Conservation (phyloP, 2,797 vertebrate genomes). For the Pogonophryne albipinna region DNA sequence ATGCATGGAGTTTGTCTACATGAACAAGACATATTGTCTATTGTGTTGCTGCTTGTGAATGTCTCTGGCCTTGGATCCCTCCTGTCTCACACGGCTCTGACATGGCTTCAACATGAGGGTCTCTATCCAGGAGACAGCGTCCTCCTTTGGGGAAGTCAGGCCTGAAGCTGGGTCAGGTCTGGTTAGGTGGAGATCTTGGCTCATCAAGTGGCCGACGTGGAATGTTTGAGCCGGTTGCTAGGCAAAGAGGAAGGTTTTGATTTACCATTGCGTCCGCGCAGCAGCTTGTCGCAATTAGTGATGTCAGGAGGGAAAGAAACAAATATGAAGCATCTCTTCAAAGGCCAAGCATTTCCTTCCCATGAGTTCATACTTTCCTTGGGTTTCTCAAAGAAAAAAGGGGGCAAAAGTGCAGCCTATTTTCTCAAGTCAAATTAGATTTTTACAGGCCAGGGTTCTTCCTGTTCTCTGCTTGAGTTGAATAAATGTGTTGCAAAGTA, state of each 20-base stretch:
- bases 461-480: slow-evolving; percentile 29
- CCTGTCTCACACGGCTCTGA: slow-evolving; percentile 46
- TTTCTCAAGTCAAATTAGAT: slow-evolving; percentile 42
- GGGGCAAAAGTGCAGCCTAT: slow-evolving; percentile 74
- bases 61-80: slow-evolving; percentile 47
- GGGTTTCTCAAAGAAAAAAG: slow-evolving; percentile 66
- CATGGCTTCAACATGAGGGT: slow-evolving; percentile 47
- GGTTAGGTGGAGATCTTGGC: slow-evolving; percentile 81
- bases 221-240: slow-evolving; percentile 81
- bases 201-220: slow-evolving; percentile 59
- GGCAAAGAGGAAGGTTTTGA: slow-evolving; percentile 84
- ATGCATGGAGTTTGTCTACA: slow-evolving; percentile 73
- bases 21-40: slow-evolving; percentile 70
- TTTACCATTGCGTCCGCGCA: slow-evolving; percentile 76
- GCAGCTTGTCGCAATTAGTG: slow-evolving; percentile 89
- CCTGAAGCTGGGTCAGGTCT: slow-evolving; percentile 71
- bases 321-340: slow-evolving; percentile 84
- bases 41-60: slow-evolving; percentile 60
- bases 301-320: slow-evolving; percentile 85
- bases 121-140: slow-evolving; percentile 56
- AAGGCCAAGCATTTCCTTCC: slow-evolving; percentile 81
- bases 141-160: slow-evolving; percentile 67
- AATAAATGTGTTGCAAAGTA: slow-evolving; percentile 17
- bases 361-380: slow-evolving; percentile 85
- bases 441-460: slow-evolving; percentile 41